Evolutionary conservation across 2,797 vertebrate species (phyloP).

Genomic region (Amniataba percoides): DNA sequence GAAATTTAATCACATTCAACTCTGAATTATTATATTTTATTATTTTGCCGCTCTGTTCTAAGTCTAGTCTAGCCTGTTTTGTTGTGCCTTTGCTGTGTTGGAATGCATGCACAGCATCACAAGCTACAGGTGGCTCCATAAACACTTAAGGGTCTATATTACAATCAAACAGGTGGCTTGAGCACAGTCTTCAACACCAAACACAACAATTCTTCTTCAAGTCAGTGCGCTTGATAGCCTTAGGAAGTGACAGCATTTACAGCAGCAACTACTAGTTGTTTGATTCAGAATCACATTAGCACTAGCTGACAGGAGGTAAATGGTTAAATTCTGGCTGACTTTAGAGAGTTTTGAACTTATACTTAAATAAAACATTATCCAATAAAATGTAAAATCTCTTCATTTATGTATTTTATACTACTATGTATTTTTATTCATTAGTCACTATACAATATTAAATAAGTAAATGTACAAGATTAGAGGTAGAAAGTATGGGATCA

Average conservation of each 20-base stretch:
- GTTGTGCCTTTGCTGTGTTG: background rate
- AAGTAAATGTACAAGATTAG: background rate
- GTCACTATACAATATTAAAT: background rate
- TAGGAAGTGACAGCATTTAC: no score
- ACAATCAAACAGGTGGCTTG: conserved; percentile 4
- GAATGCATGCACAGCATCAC: conserved; percentile 27
- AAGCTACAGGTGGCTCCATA: conserved; percentile 43
- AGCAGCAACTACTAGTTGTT: background rate
- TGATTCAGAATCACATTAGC: no score
- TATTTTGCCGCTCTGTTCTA: background rate
- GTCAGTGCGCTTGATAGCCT: no score
- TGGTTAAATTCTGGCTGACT: no score
- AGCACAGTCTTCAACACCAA: background rate
- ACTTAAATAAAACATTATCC: no score
- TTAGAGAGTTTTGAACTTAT: no score
- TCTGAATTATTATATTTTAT: background rate
- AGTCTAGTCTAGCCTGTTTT: background rate
- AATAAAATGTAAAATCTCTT: no score
- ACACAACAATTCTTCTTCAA: background rate
- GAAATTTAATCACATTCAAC: background rate
- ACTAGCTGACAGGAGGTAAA: background rate
- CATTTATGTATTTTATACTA: background rate
- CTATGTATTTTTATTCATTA: background rate
- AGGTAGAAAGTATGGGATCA: background rate
- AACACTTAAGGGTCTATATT: conserved; percentile 10